Conservation (phyloP, 2,113 vertebrate species). For the Chitala chitala region DNA sequence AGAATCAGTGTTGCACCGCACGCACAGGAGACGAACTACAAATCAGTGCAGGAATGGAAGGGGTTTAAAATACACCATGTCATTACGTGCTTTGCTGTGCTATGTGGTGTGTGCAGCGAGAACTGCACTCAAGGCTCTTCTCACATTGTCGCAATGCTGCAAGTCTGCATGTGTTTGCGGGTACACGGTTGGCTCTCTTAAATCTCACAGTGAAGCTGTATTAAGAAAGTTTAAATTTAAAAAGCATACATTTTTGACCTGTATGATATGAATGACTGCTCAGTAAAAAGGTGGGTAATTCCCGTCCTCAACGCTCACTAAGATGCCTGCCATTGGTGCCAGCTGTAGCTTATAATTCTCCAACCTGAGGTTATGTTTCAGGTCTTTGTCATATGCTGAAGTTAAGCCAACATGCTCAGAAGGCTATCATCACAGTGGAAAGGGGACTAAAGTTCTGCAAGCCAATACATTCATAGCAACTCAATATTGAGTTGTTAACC, state of each 20-base stretch:
- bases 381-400: background rate
- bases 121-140: background rate
- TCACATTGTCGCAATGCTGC: background rate
- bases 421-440: background rate
- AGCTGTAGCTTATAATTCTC: background rate
- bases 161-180: background rate
- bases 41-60: slow-evolving; percentile 6
- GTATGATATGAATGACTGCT: background rate
- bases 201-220: too few relatives aligned
- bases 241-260: background rate
- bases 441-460: background rate
- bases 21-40: background rate
- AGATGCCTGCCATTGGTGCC: background rate
- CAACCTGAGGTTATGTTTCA: background rate
- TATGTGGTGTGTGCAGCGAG: background rate
- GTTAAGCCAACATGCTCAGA: background rate
- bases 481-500: too few relatives aligned
- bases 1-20: background rate
- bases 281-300: background rate
- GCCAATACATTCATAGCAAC: background rate
- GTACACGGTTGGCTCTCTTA: background rate
- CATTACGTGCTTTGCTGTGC: slow-evolving; percentile 5
- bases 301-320: background rate
- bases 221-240: background rate
- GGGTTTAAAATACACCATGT: slow-evolving; percentile 26